A percentile compares a stretch with the other conserved stretches of the same genome.
Conservation (phyloP, 2,113 vertebrate species). For the Salminus brasiliensis region DNA sequence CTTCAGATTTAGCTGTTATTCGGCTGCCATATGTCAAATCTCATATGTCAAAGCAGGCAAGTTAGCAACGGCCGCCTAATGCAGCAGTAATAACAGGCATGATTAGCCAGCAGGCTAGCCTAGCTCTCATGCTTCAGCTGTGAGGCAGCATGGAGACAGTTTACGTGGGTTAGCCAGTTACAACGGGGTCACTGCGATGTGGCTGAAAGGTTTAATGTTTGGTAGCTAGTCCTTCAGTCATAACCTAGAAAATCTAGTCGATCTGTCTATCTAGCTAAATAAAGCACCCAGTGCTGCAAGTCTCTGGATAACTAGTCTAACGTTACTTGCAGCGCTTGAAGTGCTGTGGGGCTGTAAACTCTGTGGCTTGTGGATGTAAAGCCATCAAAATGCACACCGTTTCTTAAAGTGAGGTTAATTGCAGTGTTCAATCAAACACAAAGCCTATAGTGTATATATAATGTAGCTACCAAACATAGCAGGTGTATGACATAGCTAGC, state of each 20-base stretch:
- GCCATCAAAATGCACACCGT: no score
- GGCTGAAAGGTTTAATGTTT: background rate
- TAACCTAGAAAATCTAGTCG: no score
- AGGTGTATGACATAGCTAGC: no score
- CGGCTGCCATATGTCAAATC: background rate
- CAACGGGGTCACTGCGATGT: background rate
- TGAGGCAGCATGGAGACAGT: constrained; percentile 15
- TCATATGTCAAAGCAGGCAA: constrained; percentile 16
- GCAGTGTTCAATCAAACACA: background rate
- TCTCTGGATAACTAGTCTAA: background rate
- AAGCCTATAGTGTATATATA: background rate
- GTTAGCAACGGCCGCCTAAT: constrained; percentile 12
- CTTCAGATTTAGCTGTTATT: background rate
- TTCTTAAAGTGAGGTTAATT: background rate
- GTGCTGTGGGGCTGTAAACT: background rate
- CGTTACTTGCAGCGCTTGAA: no score
- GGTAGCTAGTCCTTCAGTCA: no score
- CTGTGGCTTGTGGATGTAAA: no score
- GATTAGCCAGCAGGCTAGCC: constrained; percentile 28
- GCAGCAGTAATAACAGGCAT: constrained; percentile 15
- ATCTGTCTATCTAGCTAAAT: no score
- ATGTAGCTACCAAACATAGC: no score
- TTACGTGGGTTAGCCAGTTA: background rate
- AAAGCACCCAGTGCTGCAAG: no score
- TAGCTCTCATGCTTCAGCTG: background rate